Evolutionary conservation across 2,888 invertebrate genomes (phyloP).

Genomic region (Morpho helenor): DNA sequence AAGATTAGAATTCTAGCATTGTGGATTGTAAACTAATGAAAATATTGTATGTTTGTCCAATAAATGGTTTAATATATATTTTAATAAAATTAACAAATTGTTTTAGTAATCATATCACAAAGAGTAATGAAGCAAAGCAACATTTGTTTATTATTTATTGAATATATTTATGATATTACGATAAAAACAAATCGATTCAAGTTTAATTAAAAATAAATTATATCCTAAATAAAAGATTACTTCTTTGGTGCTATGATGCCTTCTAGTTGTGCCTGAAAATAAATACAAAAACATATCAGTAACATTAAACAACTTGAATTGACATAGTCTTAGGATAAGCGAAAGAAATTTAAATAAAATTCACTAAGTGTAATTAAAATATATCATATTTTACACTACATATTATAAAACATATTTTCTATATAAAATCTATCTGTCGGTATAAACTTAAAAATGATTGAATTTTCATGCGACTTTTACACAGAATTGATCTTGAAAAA

Average conservation of each 20-base stretch:
- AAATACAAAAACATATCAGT: neutral
- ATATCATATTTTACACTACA: too few species aligned
- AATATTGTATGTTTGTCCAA: constrained; percentile 78
- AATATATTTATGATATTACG: neutral
- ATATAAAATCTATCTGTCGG: too few species aligned
- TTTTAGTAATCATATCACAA: constrained; percentile 27
- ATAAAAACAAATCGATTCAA: too few species aligned
- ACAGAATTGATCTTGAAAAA: too few species aligned
- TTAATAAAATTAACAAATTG: constrained; percentile 66
- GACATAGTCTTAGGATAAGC: neutral
- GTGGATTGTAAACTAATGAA: constrained; percentile 77
- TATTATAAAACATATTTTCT: too few species aligned
- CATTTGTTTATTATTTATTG: neutral
- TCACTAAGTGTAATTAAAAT: too few species aligned
- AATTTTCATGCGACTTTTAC: too few species aligned
- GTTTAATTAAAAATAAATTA: neutral
- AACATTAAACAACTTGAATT: neutral
- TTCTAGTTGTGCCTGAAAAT: constrained; percentile 90
- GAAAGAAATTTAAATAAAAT: too few species aligned
- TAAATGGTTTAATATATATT: constrained; percentile 80
- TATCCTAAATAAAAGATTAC: constrained; percentile 56
- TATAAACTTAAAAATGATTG: neutral
- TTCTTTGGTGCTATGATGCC: constrained; percentile 97
- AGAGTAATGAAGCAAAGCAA: too few species aligned
- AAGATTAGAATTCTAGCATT: constrained; percentile 64